Conservation (phyloP, 2,888 invertebrate genomes). For the Sthenelais limicola region DNA sequence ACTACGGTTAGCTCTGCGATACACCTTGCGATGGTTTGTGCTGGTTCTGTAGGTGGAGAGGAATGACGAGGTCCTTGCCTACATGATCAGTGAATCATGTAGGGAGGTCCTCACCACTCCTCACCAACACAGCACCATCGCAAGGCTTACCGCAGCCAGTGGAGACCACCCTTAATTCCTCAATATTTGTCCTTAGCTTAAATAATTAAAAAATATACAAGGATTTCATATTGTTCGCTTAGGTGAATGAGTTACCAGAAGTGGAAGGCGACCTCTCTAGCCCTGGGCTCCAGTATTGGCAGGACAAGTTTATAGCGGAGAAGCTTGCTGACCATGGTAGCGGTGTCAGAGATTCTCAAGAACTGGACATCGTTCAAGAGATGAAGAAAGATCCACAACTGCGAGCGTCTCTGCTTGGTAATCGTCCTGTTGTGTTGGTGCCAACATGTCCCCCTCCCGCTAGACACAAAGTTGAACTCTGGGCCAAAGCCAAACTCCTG, state of each 20-base stretch:
- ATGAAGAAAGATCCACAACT: conserved; percentile 57
- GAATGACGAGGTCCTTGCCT: no score
- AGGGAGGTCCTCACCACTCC: no score
- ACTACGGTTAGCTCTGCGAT: no score
- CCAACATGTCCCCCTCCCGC: conserved; percentile 59
- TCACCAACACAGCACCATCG: no score
- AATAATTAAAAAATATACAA: no score
- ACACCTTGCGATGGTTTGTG: no score
- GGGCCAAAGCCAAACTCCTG: conserved; percentile 48
- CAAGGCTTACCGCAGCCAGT: no score
- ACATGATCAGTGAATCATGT: no score
- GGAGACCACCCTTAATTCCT: no score
- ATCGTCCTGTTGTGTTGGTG: conserved; percentile 56
- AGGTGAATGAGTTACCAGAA: conserved; percentile 39
- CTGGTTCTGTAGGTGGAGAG: no score
- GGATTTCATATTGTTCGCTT: no score
- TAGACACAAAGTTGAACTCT: conserved; percentile 50
- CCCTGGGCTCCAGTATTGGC: not conserved
- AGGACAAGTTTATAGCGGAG: not conserved
- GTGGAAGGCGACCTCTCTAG: conserved; percentile 3
- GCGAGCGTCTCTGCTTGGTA: conserved; percentile 56
- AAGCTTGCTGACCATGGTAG: not conserved
- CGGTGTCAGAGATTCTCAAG: conserved; percentile 4
- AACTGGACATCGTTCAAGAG: conserved; percentile 19
- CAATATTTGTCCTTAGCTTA: no score